Conservation (phyloP, 2,113 vertebrate genomes). For the Cebidichthys violaceus region DNA sequence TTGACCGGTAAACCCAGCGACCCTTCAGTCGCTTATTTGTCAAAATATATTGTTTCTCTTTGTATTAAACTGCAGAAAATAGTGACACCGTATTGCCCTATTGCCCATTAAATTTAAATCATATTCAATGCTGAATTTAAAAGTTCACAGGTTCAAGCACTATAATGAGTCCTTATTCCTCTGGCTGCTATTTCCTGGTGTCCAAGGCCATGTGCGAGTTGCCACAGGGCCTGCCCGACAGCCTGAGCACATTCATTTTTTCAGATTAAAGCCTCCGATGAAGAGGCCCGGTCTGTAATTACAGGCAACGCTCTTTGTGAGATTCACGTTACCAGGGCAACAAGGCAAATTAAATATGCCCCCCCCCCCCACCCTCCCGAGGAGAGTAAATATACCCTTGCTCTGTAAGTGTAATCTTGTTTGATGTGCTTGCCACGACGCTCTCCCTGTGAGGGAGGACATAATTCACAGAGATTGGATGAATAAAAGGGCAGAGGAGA, state of each 20-base stretch:
- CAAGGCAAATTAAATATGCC: slow-evolving; percentile 75
- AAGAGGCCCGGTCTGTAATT: slow-evolving; percentile 81
- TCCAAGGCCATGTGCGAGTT: slow-evolving; percentile 57
- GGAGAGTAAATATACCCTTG: slow-evolving; percentile 79
- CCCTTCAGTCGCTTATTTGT: not conserved
- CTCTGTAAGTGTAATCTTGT: slow-evolving; percentile 75
- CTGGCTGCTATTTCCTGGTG: slow-evolving; percentile 29
- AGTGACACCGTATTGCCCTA: not conserved
- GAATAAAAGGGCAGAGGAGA: slow-evolving; percentile 44
- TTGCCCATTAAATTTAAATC: slow-evolving; percentile 1
- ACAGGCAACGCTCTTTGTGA: slow-evolving; percentile 78
- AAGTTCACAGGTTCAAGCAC: slow-evolving; percentile 57
- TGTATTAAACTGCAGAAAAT: slow-evolving; percentile 2
- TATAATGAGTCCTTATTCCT: slow-evolving; percentile 41
- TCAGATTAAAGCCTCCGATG: slow-evolving; percentile 78
- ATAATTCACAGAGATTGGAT: slow-evolving; percentile 60
- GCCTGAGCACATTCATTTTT: slow-evolving; percentile 63
- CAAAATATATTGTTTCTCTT: slow-evolving; percentile 25
- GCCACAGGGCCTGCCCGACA: slow-evolving; percentile 61
- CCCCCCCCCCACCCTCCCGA: slow-evolving; percentile 21
- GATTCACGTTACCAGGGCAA: slow-evolving; percentile 78
- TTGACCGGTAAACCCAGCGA: slow-evolving; percentile 18
- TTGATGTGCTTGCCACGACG: slow-evolving; percentile 70
- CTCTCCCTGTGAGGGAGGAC: slow-evolving; percentile 62
- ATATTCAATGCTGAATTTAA: slow-evolving; percentile 21